Evolutionary conservation across 2,888 invertebrate genomes (phyloP), one percentile per base, ranked within the genome.

Genomic region (Agrotis exclamationis): DNA sequence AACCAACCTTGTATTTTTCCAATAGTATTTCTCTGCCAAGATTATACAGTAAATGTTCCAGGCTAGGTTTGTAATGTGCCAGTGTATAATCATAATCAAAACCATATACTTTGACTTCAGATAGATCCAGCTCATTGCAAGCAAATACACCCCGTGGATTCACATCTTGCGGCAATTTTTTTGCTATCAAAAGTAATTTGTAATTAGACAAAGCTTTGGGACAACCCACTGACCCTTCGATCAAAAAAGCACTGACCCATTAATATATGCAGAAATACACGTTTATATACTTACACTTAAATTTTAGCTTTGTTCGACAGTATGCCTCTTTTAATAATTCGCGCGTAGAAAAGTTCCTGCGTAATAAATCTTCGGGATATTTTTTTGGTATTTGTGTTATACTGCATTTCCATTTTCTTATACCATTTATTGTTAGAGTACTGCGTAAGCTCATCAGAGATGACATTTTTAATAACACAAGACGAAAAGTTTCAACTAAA

Each of bases 1-100:
- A 50, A 82, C 88, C 90, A 92, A 99, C 99, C 97, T 99, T 99
- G 90, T 98, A 98, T 88, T 98, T 98, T 89, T 98, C 97, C 79
- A 99, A 97, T 2, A 99, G 97, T 90, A 97, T 97, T 88, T 99
- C 98, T 82, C 98, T 97, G 0, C 99, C 99, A 78, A 99, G 96
- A 91, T 98, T 98, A 92, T 99, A 99, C 22, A 99, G 97, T 59
- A 99, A 96, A 90, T 98, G 97, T 91, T 99, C 99, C 90, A 99
- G 96, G 24, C 98, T 97, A 14, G 98, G 98, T 89, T 98, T 99
- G 92, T 99, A 99, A 87, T 99, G 98, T 1, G 99, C 99, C 87
- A 99, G 93, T 0, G 99, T 99, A 93, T 99, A 99, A 93, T 99
- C 99, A 96, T 99, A 99, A 95, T 99, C 99, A 96, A 99, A 99